These are phyloP conservation scores for Microtus pennsylvanicus DNA, from an alignment of 2,113 vertebrate species.

Conservation along the genomic window DNA sequence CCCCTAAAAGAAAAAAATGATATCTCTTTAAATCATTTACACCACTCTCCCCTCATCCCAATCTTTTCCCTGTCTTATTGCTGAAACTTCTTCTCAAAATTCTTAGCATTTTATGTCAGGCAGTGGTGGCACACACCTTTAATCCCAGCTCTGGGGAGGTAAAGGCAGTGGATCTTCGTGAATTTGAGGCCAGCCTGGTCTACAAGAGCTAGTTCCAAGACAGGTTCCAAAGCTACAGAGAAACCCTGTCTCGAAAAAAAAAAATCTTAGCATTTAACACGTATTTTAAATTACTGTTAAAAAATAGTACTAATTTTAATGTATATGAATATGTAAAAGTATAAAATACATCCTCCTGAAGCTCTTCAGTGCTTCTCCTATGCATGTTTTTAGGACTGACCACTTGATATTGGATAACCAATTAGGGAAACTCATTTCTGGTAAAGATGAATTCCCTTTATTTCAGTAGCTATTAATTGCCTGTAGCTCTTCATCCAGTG, in stretches of 20 bases:
- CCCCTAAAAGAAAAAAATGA: background rate
- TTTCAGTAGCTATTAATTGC: background rate
- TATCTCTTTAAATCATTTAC: background rate
- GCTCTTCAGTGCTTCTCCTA: no score
- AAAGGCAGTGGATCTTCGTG: no score
- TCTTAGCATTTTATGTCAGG: background rate
- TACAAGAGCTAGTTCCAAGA: no score
- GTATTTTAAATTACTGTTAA: background rate
- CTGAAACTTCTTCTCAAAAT: background rate
- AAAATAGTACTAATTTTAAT: background rate
- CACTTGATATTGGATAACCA: background rate
- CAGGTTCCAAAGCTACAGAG: no score
- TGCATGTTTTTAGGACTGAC: background rate
- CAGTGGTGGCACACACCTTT: no score
- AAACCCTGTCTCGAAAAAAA: no score
- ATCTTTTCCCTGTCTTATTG: background rate
- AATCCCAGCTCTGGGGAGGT: fast-evolving
- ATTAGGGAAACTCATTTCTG: background rate
- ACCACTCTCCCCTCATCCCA: background rate
- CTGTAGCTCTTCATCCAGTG: background rate
- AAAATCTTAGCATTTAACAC: no score
- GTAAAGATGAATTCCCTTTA: background rate
- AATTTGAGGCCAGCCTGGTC: no score
- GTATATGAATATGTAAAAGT: no score
- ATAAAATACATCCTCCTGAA: background rate